Conservation (phyloP, 2,113 vertebrate genomes). For the Hymenochirus boettgeri region DNA sequence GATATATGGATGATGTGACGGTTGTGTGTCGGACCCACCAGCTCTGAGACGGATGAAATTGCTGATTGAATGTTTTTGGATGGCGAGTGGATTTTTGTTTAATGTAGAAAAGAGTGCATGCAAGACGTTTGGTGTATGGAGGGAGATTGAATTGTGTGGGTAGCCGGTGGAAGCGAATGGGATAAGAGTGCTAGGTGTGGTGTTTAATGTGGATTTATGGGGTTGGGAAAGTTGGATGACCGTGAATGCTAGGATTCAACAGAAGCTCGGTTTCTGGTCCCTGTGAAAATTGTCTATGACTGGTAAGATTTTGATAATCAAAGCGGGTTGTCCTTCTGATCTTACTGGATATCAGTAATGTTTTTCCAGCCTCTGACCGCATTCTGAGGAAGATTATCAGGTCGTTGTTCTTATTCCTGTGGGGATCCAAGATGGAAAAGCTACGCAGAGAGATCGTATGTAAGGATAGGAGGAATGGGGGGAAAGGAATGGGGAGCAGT, state of each 20-base stretch:
- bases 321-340: neutral
- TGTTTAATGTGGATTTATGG: neutral
- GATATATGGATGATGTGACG: neutral
- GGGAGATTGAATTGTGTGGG: neutral
- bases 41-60: neutral
- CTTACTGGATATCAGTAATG: neutral
- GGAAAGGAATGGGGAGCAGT: neutral
- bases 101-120: neutral
- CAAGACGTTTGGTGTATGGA: neutral
- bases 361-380: neutral
- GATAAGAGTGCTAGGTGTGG: neutral
- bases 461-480: neutral
- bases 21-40: neutral
- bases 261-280: neutral
- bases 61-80: neutral
- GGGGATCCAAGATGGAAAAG: neutral
- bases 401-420: neutral
- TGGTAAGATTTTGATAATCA: neutral
- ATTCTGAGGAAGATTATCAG: neutral
- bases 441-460: neutral
- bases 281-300: neutral
- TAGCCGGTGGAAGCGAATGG: neutral
- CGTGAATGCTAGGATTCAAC: neutral
- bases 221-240: neutral
- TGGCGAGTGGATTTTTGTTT: neutral